Evolutionary conservation across 1,140 invertebrate species (phyloP).

Genomic region (Sinonovacula constricta): DNA sequence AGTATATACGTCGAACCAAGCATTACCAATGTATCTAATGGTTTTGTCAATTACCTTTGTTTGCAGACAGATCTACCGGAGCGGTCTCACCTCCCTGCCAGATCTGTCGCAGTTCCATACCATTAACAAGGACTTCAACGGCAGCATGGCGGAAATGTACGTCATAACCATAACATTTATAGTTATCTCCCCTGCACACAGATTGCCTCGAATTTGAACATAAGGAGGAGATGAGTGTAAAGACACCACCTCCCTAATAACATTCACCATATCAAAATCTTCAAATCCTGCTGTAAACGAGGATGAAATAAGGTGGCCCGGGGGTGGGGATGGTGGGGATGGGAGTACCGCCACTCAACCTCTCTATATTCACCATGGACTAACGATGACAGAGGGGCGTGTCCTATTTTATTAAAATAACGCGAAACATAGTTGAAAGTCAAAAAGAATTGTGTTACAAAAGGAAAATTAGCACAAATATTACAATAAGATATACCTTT

Average conservation of each 20-base stretch:
- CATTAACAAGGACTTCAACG: constrained; percentile 51
- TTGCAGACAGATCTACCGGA: constrained; percentile 62
- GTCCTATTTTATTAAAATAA: no score
- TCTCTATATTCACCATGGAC: no score
- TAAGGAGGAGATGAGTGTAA: background rate
- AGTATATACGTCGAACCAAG: background rate
- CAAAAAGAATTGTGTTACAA: no score
- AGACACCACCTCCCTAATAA: background rate
- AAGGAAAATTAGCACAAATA: no score
- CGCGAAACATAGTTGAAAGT: no score
- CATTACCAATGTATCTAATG: background rate
- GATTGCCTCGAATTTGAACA: background rate
- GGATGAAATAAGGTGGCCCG: no score
- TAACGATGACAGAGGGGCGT: no score
- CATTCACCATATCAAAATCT: no score
- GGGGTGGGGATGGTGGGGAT: background rate
- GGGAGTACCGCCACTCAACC: background rate
- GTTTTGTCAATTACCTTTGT: background rate
- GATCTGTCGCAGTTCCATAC: constrained; percentile 59
- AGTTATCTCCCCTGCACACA: constrained; percentile 6
- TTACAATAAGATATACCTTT: no score
- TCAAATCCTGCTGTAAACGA: no score
- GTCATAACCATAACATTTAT: constrained; percentile 17
- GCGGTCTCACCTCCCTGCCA: constrained; percentile 57
- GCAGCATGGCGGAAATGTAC: constrained; percentile 61